Base-by-base conservation (phyloP, 2,113 vertebrate species). In the Anarhynchus alexandrinus region DNA sequence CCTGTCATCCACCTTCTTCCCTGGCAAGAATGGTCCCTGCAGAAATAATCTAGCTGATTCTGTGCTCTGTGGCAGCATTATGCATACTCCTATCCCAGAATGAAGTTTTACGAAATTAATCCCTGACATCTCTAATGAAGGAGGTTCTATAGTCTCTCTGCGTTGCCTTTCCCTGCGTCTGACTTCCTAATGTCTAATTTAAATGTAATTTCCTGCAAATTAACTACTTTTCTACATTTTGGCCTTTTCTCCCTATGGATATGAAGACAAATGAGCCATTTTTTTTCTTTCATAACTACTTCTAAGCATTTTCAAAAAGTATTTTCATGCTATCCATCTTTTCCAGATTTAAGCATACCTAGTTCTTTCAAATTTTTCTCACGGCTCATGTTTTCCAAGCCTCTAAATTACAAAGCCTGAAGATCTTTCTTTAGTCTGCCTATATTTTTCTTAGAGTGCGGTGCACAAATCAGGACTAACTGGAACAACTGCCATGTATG, bases 181-280 rank as follows among this genome's bases (percentile, higher is more conserved):
- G 69, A 93, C 69, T 94, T 93, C 43, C 49, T 93, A 82, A 80
- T 80, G 40, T 82, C 82, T 96, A 86, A 93, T 91, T 89, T 82
- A 96, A 94, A 93, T 66, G 19, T 38, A 76, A 91, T 93, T 96
- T 96, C 94, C 89, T 87, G 52, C 34, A 93, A 91, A 91, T 87
- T 89, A 97, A 67, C 77, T 84, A 70, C 55, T 91, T 92, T 94
- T 87, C 43, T 87, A 61, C 15, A 74, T 96, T 79, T 93, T 89
- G 26, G 29, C 19, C 32, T 84, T 87, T 78, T 93, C 23, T 94
- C 61, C 42, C 38, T 40, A 52, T 57, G n/a, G 30, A 67, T 71
- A 91, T 59, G 38, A 94, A 90, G 79, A 94, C 59, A 94, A 96
- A 94, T 52, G 59, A 89, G 5, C 4, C 2, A 0, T 6, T 40